Evolutionary conservation across 2,797 vertebrate genomes (phyloP).

Genomic region (Capromys pilorides): DNA sequence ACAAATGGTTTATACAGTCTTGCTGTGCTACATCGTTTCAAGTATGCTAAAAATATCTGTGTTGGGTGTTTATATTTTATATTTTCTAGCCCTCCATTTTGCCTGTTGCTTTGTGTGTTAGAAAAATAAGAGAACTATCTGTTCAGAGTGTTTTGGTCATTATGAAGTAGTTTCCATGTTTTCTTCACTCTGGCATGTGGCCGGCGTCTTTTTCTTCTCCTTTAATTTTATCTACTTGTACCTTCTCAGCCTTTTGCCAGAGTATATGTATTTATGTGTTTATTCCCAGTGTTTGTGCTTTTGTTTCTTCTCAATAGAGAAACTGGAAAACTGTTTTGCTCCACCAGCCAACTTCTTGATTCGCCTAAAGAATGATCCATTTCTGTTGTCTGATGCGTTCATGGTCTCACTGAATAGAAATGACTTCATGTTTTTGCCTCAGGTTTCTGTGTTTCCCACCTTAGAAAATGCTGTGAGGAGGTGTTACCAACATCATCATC

Average conservation of each 20-base stretch:
- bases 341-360: neutral
- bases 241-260: neutral
- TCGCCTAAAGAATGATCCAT: slow-evolving; percentile 25
- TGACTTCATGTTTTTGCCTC: slow-evolving; percentile 11
- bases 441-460: slow-evolving; percentile 50
- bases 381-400: neutral
- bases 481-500: neutral
- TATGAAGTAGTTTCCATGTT: neutral
- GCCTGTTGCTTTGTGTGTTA: slow-evolving; percentile 73
- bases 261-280: neutral
- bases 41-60: slow-evolving; percentile 73
- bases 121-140: neutral
- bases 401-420: neutral
- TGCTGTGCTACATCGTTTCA: slow-evolving; percentile 76
- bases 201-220: neutral
- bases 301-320: slow-evolving; percentile 12
- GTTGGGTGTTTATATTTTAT: slow-evolving; percentile 79
- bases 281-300: slow-evolving; percentile 58
- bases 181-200: neutral
- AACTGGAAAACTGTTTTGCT: neutral
- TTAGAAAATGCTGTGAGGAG: slow-evolving; percentile 7
- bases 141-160: neutral
- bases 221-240: neutral
- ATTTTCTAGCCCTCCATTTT: slow-evolving; percentile 70
- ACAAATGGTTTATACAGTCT: slow-evolving; percentile 82